phyloP scores from a whole-genome alignment of 2,113 vertebrate species.

The Takifugu flavidus region DNA sequence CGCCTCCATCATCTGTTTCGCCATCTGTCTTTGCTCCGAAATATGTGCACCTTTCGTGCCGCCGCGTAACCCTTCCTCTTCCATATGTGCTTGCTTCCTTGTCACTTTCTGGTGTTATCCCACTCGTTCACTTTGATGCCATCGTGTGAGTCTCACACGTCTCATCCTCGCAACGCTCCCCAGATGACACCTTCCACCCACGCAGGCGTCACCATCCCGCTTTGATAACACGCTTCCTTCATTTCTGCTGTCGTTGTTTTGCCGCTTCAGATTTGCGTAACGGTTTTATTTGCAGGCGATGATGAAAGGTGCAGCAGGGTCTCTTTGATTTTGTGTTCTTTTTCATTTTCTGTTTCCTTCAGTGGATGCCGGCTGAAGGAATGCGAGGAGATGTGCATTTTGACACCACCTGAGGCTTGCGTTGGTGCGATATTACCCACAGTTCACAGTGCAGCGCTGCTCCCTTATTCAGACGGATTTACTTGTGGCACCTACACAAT shows the following conservation, averaged over 20 bases:
- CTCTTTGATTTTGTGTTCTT: conserved; percentile 21
- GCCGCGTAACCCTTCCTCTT: conserved; percentile 35
- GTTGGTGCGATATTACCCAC: conserved; percentile 11
- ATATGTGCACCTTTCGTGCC: conserved; percentile 37
- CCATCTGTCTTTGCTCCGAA: conserved; percentile 59
- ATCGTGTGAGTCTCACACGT: not conserved
- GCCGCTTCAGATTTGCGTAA: conserved; percentile 13
- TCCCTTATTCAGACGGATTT: conserved; percentile 52
- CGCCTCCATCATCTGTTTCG: conserved; percentile 52
- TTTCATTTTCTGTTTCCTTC: not conserved
- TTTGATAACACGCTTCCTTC: conserved; percentile 18
- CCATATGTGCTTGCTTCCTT: conserved; percentile 1
- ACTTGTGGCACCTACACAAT: conserved; percentile 44
- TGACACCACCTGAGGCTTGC: not conserved
- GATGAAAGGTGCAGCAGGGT: conserved; percentile 26
- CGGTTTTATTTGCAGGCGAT: conserved; percentile 38
- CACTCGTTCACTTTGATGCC: conserved; percentile 9
- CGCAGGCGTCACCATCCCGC: conserved; percentile 7
- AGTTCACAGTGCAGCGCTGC: conserved; percentile 1
- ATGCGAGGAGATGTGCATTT: conserved; percentile 5
- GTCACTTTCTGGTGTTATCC: conserved; percentile 1
- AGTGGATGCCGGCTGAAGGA: conserved; percentile 13
- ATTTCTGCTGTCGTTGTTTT: conserved; percentile 9
- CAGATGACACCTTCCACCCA: not conserved
- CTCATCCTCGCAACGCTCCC: not conserved